Conservation (phyloP, 92 coral and sea anemone species). For the Montipora capitata region DNA sequence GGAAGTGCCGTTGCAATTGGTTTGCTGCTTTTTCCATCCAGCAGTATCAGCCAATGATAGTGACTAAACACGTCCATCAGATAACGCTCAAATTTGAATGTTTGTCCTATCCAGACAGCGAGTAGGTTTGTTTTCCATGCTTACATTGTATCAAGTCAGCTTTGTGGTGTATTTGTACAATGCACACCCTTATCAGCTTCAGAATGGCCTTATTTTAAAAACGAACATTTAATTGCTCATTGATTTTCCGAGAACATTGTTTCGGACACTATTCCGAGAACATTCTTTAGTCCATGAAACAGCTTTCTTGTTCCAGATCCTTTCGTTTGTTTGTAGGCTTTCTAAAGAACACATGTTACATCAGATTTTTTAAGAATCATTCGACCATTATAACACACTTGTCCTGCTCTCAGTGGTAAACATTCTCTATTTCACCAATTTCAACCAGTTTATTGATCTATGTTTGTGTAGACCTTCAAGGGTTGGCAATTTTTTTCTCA, state of each 20-base stretch:
- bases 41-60: conserved; percentile 67
- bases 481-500: no score
- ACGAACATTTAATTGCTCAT: conserved; percentile 1
- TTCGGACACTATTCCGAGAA: neutral
- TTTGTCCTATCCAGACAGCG: conserved; percentile 37
- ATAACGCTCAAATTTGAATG: conserved; percentile 56
- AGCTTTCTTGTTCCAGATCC: neutral
- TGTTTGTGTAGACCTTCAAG: no score
- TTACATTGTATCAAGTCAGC: conserved; percentile 41
- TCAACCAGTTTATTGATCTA: neutral
- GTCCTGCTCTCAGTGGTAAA: conserved; percentile 19
- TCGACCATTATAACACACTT: conserved; percentile 3
- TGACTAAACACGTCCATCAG: conserved; percentile 62
- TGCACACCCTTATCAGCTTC: conserved; percentile 52
- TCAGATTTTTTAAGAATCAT: neutral
- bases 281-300: neutral
- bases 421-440: conserved; percentile 28
- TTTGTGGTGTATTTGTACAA: conserved; percentile 64
- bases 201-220: conserved; percentile 23
- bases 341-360: neutral
- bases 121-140: conserved; percentile 48
- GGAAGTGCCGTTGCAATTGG: conserved; percentile 47
- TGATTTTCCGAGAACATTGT: neutral
- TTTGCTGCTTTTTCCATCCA: conserved; percentile 48
- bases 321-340: neutral